A percentile compares a stretch with the other conserved stretches of the same genome.
These are phyloP conservation scores for Cyanoderma ruficeps DNA, from an alignment of 2,113 vertebrate genomes.

Conservation along the genomic window DNA sequence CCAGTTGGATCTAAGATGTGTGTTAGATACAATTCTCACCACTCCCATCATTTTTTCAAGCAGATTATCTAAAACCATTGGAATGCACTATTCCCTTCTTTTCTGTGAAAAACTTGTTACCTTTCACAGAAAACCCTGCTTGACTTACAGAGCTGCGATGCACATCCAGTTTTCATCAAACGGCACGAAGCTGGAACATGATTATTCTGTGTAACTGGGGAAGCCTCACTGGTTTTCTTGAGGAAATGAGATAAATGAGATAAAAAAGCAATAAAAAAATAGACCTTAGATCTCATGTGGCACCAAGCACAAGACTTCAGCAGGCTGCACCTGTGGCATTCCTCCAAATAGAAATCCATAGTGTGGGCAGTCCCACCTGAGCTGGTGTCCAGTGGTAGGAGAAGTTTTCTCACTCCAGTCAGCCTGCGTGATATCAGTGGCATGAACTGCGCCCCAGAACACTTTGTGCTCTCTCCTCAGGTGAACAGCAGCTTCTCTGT, in stretches of 20 bases:
- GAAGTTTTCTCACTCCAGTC: background rate
- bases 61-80: background rate
- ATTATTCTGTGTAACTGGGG: background rate
- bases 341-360: background rate
- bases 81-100: background rate
- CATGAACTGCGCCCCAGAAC: background rate
- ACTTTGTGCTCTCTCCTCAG: fast-evolving
- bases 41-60: background rate
- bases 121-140: background rate
- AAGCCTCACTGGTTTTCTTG: background rate
- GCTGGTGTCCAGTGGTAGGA: background rate
- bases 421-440: background rate
- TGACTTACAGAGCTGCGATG: background rate
- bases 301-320: background rate
- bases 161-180: background rate
- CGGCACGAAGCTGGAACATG: fast-evolving
- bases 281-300: background rate
- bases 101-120: background rate
- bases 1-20: background rate
- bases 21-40: background rate
- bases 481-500: background rate
- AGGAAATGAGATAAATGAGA: background rate
- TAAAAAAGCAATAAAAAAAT: fast-evolving
- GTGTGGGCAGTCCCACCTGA: background rate
- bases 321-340: background rate